These are phyloP conservation scores for Hylyphantes graminicola DNA, from an alignment of 1,140 invertebrate genomes.

Conservation along the genomic window DNA sequence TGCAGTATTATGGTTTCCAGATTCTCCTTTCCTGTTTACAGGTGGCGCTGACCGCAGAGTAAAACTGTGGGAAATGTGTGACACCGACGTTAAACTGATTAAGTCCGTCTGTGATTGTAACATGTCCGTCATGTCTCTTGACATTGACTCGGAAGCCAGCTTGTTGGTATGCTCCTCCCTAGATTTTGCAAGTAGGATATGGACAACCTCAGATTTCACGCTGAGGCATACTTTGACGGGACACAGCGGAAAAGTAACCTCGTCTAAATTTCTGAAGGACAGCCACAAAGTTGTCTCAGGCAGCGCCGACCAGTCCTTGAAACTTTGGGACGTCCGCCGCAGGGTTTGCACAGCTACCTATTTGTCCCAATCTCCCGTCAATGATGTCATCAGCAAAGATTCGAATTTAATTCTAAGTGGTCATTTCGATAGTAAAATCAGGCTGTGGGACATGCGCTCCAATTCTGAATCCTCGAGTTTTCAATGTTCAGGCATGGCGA, in stretches of 20 bases:
- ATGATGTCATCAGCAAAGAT: conserved; percentile 92
- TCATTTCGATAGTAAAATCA: conserved; percentile 95
- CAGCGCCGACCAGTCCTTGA: conserved; percentile 90
- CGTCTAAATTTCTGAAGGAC: conserved; percentile 92
- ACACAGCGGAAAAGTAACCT: conserved; percentile 94
- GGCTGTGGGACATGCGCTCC: conserved; percentile 92
- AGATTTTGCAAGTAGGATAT: conserved; percentile 94
- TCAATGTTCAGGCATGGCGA: conserved; percentile 89
- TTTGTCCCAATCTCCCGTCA: conserved; percentile 95
- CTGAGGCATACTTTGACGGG: conserved; percentile 96
- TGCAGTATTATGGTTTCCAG: conserved; percentile 34
- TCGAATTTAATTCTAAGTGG: conserved; percentile 92
- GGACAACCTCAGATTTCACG: conserved; percentile 89
- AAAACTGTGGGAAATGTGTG: conserved; percentile 32
- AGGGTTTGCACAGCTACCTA: conserved; percentile 95
- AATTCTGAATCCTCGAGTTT: conserved; percentile 79
- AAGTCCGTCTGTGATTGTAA: conserved; percentile 33
- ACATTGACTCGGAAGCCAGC: conserved; percentile 19
- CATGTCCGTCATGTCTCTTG: conserved; percentile 37
- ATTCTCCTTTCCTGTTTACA: conserved; percentile 9
- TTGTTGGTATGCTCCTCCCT: conserved; percentile 90
- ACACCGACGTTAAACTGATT: background rate
- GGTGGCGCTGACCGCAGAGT: conserved; percentile 33
- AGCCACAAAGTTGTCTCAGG: conserved; percentile 78
- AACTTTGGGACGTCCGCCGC: conserved; percentile 95